Percentiles rank a stretch among this genome's conserved stretches.
Conservation (phyloP, 2,797 vertebrate genomes). For the Siniperca obscura region DNA sequence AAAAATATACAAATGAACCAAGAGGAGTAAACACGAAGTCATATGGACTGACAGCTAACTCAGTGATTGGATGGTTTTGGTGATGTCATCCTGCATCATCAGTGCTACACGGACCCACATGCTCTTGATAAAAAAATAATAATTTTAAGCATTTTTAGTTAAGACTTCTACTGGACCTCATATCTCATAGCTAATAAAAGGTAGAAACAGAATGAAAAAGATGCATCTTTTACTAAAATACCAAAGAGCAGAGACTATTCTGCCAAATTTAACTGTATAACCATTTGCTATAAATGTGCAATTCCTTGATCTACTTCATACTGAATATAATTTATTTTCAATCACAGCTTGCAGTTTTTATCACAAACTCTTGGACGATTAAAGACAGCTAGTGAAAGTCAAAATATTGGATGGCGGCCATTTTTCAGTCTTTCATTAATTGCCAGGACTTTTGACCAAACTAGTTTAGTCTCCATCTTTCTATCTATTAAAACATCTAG, state of each 20-base stretch:
- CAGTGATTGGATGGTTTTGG: background rate
- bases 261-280: background rate
- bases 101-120: background rate
- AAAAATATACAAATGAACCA: too few species aligned
- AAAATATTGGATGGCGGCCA: background rate
- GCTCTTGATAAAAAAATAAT: too few species aligned
- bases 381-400: background rate
- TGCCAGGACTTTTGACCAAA: constrained; percentile 23
- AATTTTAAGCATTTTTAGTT: background rate
- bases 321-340: background rate
- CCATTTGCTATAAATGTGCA: background rate
- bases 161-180: background rate
- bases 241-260: too few species aligned
- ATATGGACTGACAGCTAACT: background rate
- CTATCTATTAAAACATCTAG: constrained; percentile 4
- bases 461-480: background rate
- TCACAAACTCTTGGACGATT: background rate
- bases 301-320: too few species aligned
- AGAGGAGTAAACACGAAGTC: too few species aligned
- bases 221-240: too few species aligned
- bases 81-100: background rate
- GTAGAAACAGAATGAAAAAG: background rate
- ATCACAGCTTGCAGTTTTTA: background rate
- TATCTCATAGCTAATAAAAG: background rate
- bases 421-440: background rate